phyloP scores from a whole-genome alignment of 2,113 vertebrate genomes.

The Melierax canorus region DNA sequence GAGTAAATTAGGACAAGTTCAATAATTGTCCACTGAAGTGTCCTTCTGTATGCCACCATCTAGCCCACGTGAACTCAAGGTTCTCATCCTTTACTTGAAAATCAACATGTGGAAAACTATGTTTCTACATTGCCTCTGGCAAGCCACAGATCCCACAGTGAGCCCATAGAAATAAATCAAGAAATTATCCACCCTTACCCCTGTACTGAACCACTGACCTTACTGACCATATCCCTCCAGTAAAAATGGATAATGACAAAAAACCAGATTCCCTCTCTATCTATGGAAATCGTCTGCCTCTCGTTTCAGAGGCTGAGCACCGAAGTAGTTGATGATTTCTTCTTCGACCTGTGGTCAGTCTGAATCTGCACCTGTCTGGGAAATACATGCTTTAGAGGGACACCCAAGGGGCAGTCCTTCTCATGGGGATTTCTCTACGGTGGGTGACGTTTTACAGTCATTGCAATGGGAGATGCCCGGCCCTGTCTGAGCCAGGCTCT shows the following conservation, averaged over 20 bases:
- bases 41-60: neutral
- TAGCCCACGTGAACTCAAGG: neutral
- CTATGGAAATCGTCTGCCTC: neutral
- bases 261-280: accelerated
- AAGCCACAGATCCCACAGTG: neutral
- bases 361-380: neutral
- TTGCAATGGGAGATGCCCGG: neutral
- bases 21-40: neutral
- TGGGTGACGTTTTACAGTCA: accelerated
- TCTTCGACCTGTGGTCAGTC: neutral
- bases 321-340: neutral
- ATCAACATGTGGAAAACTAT: neutral
- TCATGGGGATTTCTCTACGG: neutral
- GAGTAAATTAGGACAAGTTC: neutral
- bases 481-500: neutral
- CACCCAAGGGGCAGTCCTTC: neutral
- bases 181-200: neutral
- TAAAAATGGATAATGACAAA: neutral
- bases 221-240: neutral
- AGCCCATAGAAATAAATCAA: neutral
- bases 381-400: accelerated
- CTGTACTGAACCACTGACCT: neutral
- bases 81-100: neutral
- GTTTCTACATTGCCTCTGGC: neutral
- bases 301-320: neutral